A percentile compares a stretch with the other conserved stretches of the same genome.
These are phyloP conservation scores for Sebastes cheni DNA, from an alignment of 2,797 vertebrate genomes.

Conservation along the genomic window DNA sequence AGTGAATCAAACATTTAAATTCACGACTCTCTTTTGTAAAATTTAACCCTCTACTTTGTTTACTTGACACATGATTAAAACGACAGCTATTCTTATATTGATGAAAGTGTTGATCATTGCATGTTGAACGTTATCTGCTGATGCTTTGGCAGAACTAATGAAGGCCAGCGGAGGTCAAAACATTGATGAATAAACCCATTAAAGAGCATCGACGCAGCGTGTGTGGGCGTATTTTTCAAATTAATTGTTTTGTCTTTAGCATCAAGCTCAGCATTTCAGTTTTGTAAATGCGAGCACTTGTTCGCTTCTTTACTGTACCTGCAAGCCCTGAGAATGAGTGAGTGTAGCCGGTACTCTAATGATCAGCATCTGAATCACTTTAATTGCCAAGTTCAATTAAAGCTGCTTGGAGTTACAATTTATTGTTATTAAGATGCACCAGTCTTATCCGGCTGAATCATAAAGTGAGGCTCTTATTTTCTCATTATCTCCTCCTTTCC, in stretches of 20 bases:
- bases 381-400: conserved; percentile 52
- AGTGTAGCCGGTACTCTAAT: conserved; percentile 21
- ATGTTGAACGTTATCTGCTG: background rate
- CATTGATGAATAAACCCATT: conserved; percentile 25
- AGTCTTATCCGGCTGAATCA: conserved; percentile 37
- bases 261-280: background rate
- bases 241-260: conserved; percentile 47
- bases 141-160: background rate
- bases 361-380: conserved; percentile 46
- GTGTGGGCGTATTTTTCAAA: conserved; percentile 4
- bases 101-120: background rate
- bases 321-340: conserved; percentile 10
- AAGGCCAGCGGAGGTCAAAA: conserved; percentile 26
- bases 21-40: conserved; percentile 8
- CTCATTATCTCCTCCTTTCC: conserved; percentile 21
- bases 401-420: conserved; percentile 36
- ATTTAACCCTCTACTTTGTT: conserved; percentile 3
- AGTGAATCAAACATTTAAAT: conserved; percentile 24
- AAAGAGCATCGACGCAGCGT: background rate
- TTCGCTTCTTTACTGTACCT: background rate
- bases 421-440: conserved; percentile 35
- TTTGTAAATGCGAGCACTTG: background rate
- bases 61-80: background rate
- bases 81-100: background rate
- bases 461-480: conserved; percentile 36